Percentiles rank a stretch among this genome's conserved stretches.
Evolutionary conservation across 1,140 invertebrate genomes (phyloP).

Genomic region (Eufriesea mexicana): DNA sequence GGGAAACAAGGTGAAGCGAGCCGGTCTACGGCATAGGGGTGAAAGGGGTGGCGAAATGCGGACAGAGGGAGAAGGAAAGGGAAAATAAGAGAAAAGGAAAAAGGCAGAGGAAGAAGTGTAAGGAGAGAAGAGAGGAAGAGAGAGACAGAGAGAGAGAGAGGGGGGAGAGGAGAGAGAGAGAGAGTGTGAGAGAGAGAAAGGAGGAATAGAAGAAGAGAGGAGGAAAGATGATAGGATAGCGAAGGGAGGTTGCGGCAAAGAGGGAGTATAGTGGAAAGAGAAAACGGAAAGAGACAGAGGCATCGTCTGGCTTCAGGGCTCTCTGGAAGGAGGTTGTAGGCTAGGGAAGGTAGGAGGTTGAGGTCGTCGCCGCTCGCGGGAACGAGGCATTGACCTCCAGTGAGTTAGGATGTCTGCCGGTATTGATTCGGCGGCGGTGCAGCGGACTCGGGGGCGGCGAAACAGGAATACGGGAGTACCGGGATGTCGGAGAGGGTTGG

Average conservation of each 20-base stretch:
- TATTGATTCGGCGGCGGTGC: constrained; percentile 78
- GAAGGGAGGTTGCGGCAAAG: not conserved
- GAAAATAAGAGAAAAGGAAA: not conserved
- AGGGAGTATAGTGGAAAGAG: not conserved
- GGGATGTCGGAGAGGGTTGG: constrained; percentile 65
- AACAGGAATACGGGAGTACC: constrained; percentile 70
- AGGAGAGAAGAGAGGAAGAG: not conserved
- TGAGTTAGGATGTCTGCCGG: constrained; percentile 79
- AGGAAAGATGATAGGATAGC: too few relatives aligned
- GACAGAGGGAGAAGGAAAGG: not conserved
- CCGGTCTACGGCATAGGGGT: not conserved
- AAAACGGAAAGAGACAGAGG: constrained; percentile 4
- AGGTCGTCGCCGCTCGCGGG: constrained; percentile 76
- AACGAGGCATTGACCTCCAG: constrained; percentile 78
- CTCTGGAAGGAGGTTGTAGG: constrained; percentile 72
- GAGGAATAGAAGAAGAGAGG: too few relatives aligned
- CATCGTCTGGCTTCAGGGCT: constrained; percentile 65
- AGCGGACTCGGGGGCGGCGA: constrained; percentile 65
- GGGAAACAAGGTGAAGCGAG: constrained; percentile 2
- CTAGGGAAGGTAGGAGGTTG: constrained; percentile 75
- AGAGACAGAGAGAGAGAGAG: too few relatives aligned
- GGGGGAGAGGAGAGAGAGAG: too few relatives aligned
- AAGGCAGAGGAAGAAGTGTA: not conserved
- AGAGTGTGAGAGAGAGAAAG: not conserved
- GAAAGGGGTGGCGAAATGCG: not conserved